phyloP scores from a whole-genome alignment of 1,140 invertebrate species.

The Sesamia nonagrioides region DNA sequence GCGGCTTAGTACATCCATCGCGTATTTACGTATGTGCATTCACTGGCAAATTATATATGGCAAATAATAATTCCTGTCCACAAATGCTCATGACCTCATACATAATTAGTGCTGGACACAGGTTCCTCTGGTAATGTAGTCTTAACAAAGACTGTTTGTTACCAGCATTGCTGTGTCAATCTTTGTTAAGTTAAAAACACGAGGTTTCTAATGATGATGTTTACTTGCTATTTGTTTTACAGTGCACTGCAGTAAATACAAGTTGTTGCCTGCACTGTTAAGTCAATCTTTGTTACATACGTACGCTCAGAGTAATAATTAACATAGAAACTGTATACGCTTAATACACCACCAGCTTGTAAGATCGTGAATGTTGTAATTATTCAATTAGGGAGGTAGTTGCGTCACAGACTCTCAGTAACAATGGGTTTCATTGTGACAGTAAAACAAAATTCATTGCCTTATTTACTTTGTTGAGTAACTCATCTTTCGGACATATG shows the following conservation, averaged over 20 bases:
- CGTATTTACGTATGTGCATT: not conserved
- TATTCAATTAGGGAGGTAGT: too few relatives aligned
- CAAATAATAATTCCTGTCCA: conserved; percentile 23
- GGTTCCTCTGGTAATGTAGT: conserved; percentile 5
- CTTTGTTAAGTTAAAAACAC: not conserved
- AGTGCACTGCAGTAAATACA: not conserved
- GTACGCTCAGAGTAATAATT: not conserved
- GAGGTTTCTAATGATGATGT: not conserved
- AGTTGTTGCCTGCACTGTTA: not conserved
- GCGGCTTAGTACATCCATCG: not conserved
- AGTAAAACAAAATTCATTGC: too few relatives aligned
- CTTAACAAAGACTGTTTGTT: conserved; percentile 19
- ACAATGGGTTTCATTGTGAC: too few relatives aligned
- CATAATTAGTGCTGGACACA: conserved; percentile 29
- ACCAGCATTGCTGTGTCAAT: conserved; percentile 9
- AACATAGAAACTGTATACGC: not conserved
- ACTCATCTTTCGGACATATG: too few relatives aligned
- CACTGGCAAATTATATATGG: too few relatives aligned
- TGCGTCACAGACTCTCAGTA: too few relatives aligned
- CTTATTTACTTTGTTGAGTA: too few relatives aligned
- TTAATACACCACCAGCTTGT: too few relatives aligned
- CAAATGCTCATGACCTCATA: not conserved
- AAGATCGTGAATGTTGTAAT: too few relatives aligned
- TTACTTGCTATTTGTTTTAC: not conserved
- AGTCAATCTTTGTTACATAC: not conserved